phyloP scores from a whole-genome alignment of 2,888 invertebrate genomes.

The Orchesella flavescens region DNA sequence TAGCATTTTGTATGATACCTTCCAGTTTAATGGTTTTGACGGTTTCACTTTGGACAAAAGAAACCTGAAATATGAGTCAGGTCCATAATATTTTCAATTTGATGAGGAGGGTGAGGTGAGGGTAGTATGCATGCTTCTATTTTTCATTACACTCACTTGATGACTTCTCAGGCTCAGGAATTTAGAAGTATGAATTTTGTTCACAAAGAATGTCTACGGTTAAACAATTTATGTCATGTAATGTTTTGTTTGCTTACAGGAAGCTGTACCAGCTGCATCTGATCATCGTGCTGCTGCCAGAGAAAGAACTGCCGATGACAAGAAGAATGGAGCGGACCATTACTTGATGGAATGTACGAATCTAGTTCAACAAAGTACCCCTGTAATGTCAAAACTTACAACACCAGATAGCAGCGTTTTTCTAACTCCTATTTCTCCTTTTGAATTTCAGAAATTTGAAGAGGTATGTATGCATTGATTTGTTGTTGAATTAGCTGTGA shows the following conservation, averaged over 20 bases:
- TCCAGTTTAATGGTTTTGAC: too few species aligned
- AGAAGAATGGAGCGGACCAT: slow-evolving; percentile 4
- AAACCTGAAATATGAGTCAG: too few species aligned
- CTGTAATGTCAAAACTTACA: slow-evolving; percentile 13
- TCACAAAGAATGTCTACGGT: too few species aligned
- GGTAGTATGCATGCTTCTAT: too few species aligned
- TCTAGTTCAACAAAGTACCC: slow-evolving; percentile 9
- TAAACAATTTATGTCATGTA: too few species aligned
- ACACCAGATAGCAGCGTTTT: slow-evolving; percentile 28
- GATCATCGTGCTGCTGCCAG: slow-evolving; percentile 5
- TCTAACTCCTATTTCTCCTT: slow-evolving; percentile 18
- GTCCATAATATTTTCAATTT: too few species aligned
- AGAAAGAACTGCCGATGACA: slow-evolving; percentile 1
- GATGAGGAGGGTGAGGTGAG: too few species aligned
- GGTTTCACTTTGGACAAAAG: too few species aligned
- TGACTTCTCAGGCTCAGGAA: too few species aligned
- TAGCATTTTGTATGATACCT: too few species aligned
- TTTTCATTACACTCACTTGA: too few species aligned
- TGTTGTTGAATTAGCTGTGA: background rate
- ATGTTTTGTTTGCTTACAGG: slow-evolving; percentile 32
- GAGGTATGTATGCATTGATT: slow-evolving; percentile 34
- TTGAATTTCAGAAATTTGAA: slow-evolving; percentile 56
- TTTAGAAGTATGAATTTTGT: too few species aligned
- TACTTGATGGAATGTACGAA: slow-evolving; percentile 44
- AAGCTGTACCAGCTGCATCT: background rate